Evolutionary conservation across 2,888 invertebrate species (phyloP).

Genomic region (Mythimna ferrago): DNA sequence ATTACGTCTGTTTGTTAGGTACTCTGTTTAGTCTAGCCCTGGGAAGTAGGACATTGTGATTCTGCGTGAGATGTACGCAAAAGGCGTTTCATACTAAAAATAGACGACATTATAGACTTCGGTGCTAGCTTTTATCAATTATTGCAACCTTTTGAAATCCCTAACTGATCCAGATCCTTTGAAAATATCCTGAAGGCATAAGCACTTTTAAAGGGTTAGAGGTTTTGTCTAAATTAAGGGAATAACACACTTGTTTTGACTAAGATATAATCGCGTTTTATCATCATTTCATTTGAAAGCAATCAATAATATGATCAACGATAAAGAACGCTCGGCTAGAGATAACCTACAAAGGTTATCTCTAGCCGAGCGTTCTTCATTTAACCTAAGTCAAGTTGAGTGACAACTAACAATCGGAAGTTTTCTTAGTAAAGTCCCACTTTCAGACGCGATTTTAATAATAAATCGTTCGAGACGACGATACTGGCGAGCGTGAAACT

Average conservation of each 20-base stretch:
- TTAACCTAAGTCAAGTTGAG: neutral
- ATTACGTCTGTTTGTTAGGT: conserved; percentile 14
- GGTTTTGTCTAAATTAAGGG: neutral
- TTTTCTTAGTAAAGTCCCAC: neutral
- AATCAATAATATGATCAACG: neutral
- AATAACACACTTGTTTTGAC: neutral
- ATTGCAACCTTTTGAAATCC: neutral
- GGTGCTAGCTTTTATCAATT: neutral
- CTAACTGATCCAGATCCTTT: neutral
- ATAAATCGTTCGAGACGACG: conserved; percentile 20
- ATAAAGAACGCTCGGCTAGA: neutral
- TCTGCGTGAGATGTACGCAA: neutral
- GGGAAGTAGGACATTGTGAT: neutral
- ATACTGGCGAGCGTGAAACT: conserved; percentile 11
- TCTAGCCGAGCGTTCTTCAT: too few species aligned
- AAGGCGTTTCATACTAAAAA: neutral
- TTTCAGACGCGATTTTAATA: conserved; percentile 13
- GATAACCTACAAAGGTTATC: too few species aligned
- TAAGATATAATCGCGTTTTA: neutral
- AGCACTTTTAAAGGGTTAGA: neutral
- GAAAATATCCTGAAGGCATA: neutral
- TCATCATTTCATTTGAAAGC: too few species aligned
- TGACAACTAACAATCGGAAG: conserved; percentile 1
- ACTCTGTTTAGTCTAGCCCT: conserved; percentile 29
- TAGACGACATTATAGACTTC: neutral